A percentile compares a stretch with the other conserved stretches of the same genome.
Conservation (phyloP, 2,797 vertebrate species). For the Podarcis lilfordi region DNA sequence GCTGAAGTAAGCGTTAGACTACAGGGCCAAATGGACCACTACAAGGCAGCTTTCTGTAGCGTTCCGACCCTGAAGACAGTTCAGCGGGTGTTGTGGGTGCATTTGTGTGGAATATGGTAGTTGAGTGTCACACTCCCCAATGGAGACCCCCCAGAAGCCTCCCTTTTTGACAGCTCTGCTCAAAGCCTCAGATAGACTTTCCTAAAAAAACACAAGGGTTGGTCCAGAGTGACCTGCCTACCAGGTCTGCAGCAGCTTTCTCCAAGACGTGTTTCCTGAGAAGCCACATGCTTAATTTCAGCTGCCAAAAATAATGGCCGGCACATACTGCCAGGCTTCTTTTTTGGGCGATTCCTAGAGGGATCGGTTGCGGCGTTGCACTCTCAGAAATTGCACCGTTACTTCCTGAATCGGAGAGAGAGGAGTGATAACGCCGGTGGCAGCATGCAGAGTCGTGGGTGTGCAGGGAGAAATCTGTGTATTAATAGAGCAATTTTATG, state of each 20-base stretch:
- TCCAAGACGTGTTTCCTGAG: background rate
- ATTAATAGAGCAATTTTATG: slow-evolving; percentile 2
- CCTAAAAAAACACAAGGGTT: background rate
- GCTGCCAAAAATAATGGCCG: slow-evolving; percentile 53
- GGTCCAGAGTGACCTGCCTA: background rate
- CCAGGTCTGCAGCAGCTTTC: background rate
- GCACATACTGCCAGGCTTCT: background rate
- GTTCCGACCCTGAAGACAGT: background rate
- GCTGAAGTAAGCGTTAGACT: too few relatives aligned
- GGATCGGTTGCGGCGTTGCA: slow-evolving; percentile 31
- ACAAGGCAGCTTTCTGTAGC: too few relatives aligned
- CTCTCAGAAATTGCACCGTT: background rate
- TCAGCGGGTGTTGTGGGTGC: background rate
- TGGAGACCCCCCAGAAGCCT: background rate
- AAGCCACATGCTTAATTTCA: slow-evolving; percentile 59
- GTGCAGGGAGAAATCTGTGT: slow-evolving; percentile 9
- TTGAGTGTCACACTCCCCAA: background rate
- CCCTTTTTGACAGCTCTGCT: background rate
- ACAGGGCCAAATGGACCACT: too few relatives aligned
- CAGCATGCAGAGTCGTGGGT: background rate
- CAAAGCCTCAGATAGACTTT: background rate
- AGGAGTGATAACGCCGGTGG: slow-evolving; percentile 12
- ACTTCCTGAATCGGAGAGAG: slow-evolving; percentile 24
- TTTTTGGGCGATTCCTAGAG: slow-evolving; percentile 31
- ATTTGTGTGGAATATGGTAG: background rate